Evolutionary conservation across 2,113 vertebrate genomes (phyloP).

Genomic region (Passer domesticus): DNA sequence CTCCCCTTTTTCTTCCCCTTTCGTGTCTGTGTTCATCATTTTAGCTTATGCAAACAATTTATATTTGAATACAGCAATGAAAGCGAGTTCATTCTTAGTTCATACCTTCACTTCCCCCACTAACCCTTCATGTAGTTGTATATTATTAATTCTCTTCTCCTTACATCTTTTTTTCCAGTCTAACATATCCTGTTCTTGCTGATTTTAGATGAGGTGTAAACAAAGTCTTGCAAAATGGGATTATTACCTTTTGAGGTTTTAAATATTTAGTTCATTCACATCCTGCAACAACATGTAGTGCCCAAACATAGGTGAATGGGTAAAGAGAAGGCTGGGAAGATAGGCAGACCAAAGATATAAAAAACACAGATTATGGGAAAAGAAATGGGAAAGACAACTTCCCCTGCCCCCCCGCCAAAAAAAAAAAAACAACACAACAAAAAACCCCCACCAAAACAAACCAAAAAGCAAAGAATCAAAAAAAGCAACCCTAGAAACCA

Average conservation of each 20-base stretch:
- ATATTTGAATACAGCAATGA: slow-evolving; percentile 8
- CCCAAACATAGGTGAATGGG: background rate
- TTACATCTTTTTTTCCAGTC: background rate
- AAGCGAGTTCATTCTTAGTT: background rate
- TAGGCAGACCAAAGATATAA: background rate
- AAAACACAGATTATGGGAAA: background rate
- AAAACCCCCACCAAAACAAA: background rate
- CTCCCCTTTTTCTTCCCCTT: background rate
- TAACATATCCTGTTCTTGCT: background rate
- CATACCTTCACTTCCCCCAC: background rate
- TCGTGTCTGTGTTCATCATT: background rate
- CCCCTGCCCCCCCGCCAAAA: background rate
- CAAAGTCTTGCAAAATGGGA: background rate
- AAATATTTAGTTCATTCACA: background rate
- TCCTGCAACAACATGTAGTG: background rate
- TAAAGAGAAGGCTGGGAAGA: background rate
- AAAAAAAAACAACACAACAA: background rate
- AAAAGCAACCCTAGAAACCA: background rate
- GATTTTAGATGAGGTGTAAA: slow-evolving; percentile 3
- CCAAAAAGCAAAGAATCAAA: no score
- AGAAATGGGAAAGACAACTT: background rate
- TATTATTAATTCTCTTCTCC: background rate
- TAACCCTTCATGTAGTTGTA: background rate
- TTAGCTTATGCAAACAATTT: background rate
- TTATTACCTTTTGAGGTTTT: background rate